Base-by-base conservation (phyloP, 2,113 vertebrate species). In the Saguinus midas region DNA sequence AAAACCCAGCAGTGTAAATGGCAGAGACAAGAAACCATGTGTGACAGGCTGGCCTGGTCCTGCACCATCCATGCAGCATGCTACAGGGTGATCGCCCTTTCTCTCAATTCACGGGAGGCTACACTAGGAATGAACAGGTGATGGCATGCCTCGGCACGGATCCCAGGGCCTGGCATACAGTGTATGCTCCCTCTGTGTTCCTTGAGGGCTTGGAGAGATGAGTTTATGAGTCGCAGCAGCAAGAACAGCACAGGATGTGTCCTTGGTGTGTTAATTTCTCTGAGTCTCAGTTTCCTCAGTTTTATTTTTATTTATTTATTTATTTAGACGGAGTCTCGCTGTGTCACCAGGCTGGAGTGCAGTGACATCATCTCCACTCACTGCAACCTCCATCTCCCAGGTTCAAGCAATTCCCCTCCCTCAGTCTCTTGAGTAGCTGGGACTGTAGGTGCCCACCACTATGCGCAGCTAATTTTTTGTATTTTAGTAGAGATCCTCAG, bases 41-140 rank as follows among this genome's bases (percentile, higher is more conserved):
- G 25, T 13, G 66, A 73, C 35, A 61, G 70, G 37, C 0, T 2
- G 35, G 7, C 58, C 89, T 66, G 76, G 52, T 2, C 23, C 55
- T n/a, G 1, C 2, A 4, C 43, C n/a, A 35, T 5, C 50, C 45
- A 16, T 35, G 76, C n/a, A 16, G 27, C 20, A 2, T 0, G 10
- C 32, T 29, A 17, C 18, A 40, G 5, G 10, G 32, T 29, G 18
- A n/a, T 0, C 11, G 35, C 1, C 6, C 27, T 70, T 79, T 52
- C 50, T 80, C 61, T n/a, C 43, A 1, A 1, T 12, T 52, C 50
- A 32, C 8, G 21, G 7, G 48, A 45, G 14, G 50, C 35, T 12
- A 40, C 27, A 9, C 50, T 6, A 11, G 61, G 57, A 3, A 32
- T 25, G 64, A 72, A 35, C 25, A 29, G 9, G 0, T 0, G 66